Base-by-base conservation (phyloP, 2,888 invertebrate species). In the Heliconius charithonia region DNA sequence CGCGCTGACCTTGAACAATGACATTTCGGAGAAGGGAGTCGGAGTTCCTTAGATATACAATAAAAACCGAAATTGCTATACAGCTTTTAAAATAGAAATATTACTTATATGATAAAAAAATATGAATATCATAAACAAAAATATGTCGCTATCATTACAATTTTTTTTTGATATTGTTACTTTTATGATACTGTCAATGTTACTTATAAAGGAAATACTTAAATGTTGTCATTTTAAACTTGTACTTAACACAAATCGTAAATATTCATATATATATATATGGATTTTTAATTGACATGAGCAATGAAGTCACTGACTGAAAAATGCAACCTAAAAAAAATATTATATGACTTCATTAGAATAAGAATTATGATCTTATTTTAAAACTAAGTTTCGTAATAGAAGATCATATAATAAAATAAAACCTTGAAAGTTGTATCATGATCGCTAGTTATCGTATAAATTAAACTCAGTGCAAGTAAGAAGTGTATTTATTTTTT, bases 21-120 rank as follows among this genome's bases (percentile, higher is more conserved):
- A 92, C 93, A 92, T 93, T 92, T 89, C 79, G 86, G 89, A 90
- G 92, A 92, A 91, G 87, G 91, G 90, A 84, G 74, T 85, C 84
- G 77, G 90, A 80, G 89, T 81, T 89, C 90, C 88, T 86, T 77
- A 32, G 82, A 80, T 16, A 66, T 25, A 9, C 32, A 27, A 9
- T 3, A 27, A 81, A 86, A 87, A 82, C 82, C 77, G 45, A 51
- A 32, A 51, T 45, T 4, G 7, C 27, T 29, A 29, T 16, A 63
- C 13, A 69, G 4, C 59, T 62, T 13, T 73, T 37, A 25, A 7
- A 13, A 3, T 41, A 41, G 22, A 41, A 37, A 41, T 32, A n/a
- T 13, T 22, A n/a, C 22, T 6, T 41, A 16, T 41, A 25, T n/a
- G 41, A 67, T 27, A 16, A 63, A 27, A n/a, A 63, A 63, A 1